Evolutionary conservation across 1,140 invertebrate genomes (phyloP), one percentile per base, ranked within the genome.

Genomic region (Ditylenchus dipsaci): DNA sequence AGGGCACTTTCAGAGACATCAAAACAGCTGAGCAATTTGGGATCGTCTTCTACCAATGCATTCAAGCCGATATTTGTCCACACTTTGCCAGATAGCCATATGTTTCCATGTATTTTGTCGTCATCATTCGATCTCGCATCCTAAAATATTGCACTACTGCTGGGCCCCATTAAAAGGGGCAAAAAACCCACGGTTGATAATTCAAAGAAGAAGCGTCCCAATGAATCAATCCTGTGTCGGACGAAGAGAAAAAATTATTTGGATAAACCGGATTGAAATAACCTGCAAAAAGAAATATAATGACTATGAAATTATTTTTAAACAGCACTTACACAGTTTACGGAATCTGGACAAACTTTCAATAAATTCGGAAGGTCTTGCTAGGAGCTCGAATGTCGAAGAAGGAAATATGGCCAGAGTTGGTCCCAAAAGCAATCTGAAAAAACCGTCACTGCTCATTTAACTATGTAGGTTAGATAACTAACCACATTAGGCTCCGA

Each of bases 261-360:
- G 68, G 17, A 56, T 68, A 70, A 17, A 70, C 29, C 1, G 68
- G 68, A 61, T 70, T 67, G 45, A 70, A 70, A 56, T 70, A 15
- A 69, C 47, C 67, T 69, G 29, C 43, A 29, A 15, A 17, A 67
- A 47, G 15, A 45, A 29, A 23, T 3, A 30, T 26, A 30, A 26
- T 67, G 13, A n/a, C 30, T n/a, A 43, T 63, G n/a, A 23, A 15
- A 15, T 15, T 0, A 30, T 49, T 21, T 21, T 7, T 49, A 15
- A 7, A 26, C 3, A 21, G 15, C 8, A 17, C 49, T 53, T 53
- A 70, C 63, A 19, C 56, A 23, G 19, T 19, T 67, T 9, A 70
- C 61, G 7, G 68, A 53, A 23, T 70, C 62, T 17, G 58, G 68
- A 15, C 64, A 67, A 21, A 70, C 59, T 45, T 65, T 72, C 30